Conservation (phyloP, 2,888 invertebrate genomes). For the Lamproptera curius region DNA sequence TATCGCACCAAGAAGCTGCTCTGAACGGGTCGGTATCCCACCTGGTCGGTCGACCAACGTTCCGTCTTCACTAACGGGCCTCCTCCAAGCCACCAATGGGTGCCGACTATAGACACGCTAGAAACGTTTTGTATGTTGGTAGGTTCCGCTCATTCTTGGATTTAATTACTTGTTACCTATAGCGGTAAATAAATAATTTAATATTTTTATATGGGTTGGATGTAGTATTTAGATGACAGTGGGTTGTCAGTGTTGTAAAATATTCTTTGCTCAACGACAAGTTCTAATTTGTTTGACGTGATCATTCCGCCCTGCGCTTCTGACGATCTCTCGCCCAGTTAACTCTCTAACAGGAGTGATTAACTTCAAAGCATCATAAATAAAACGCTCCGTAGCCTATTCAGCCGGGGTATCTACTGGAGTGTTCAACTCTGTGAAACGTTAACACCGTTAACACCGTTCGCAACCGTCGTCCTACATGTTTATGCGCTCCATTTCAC, state of each 20-base stretch:
- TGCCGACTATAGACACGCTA: no score
- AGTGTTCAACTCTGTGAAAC: conserved; percentile 30
- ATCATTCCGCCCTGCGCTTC: conserved; percentile 58
- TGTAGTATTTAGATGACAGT: conserved; percentile 22
- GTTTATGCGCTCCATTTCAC: conserved; percentile 21
- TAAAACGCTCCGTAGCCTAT: conserved; percentile 50
- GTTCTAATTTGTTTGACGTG: conserved; percentile 69
- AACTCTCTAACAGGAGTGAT: conserved; percentile 62
- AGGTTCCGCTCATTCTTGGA: no score
- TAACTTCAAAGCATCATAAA: conserved; percentile 69
- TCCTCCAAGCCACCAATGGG: no score
- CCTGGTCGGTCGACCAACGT: no score
- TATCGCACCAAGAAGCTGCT: no score
- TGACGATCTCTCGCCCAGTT: conserved; percentile 73
- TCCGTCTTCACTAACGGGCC: no score
- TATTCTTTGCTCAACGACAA: conserved; percentile 67
- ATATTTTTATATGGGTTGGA: no score
- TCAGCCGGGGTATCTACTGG: conserved; percentile 38
- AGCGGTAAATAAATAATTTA: no score
- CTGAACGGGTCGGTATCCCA: no score
- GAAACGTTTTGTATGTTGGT: no score
- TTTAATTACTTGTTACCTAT: no score
- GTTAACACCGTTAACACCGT: conserved; percentile 24
- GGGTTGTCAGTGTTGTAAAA: conserved; percentile 43
- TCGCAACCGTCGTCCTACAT: conserved; percentile 15